A percentile compares a stretch with the other conserved stretches of the same genome.
These are phyloP conservation scores for Maniola hyperantus DNA, from an alignment of 2,888 invertebrate species.

Conservation along the genomic window DNA sequence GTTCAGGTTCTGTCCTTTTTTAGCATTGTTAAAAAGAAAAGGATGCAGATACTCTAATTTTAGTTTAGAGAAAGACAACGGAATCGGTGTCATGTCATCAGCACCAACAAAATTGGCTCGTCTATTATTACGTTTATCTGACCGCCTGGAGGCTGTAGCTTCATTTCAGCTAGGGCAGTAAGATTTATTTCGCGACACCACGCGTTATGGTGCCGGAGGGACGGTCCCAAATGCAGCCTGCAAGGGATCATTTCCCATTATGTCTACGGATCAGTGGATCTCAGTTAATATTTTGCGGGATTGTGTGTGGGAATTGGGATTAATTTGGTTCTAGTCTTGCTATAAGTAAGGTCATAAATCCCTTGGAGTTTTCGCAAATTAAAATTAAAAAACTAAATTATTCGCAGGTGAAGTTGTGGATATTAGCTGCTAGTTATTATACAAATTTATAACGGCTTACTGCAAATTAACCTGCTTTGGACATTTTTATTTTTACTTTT, in stretches of 20 bases:
- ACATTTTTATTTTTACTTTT: neutral
- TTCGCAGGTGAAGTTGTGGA: no score
- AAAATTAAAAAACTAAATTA: no score
- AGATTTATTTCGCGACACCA: constrained; percentile 79
- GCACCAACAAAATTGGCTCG: neutral
- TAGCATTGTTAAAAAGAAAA: no score
- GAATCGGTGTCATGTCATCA: neutral
- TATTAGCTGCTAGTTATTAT: no score
- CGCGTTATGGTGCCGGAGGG: constrained; percentile 77
- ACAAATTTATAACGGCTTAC: no score
- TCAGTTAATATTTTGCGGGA: constrained; percentile 57
- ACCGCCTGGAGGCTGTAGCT: constrained; percentile 67
- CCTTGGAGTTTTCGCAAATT: neutral
- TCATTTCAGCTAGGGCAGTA: constrained; percentile 61
- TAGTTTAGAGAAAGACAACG: no score
- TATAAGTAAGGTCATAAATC: constrained; percentile 45
- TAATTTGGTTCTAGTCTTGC: constrained; percentile 59
- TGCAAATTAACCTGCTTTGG: neutral
- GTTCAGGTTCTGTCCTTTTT: no score
- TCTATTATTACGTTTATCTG: constrained; percentile 55
- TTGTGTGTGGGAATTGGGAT: constrained; percentile 69
- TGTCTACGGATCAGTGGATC: constrained; percentile 69
- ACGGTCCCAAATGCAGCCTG: constrained; percentile 68
- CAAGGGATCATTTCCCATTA: constrained; percentile 58
- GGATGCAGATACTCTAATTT: no score